Base-by-base conservation (phyloP, 2,888 invertebrate species). In the Orchesellides sinensis region DNA sequence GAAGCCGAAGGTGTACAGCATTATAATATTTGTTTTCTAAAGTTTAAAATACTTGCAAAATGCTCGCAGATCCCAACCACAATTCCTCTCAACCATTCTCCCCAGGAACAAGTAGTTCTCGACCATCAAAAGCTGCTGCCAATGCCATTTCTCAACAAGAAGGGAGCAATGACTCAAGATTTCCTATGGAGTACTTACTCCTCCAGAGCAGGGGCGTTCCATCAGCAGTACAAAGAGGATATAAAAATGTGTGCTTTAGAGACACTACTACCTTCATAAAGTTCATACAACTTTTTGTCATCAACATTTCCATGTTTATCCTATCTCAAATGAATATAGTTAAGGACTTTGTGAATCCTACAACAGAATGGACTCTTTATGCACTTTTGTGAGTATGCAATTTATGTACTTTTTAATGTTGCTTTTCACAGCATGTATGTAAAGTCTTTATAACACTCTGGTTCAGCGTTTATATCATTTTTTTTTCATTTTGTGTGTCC, bases 251-350 rank as follows among this genome's bases (percentile, higher is more conserved):
- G 2, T 5, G 2, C 40, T 47, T 47, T 10, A n/a, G n/a, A 4
- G 19, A n/a, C 27, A 0, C 17, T 8, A 6, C 40, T 14, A 70
- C 63, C 3, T n/a, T 52, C 12, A 32, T 63, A 12, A 47, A 61
- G 23, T 40, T 74, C 19, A n/a, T 49, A n/a, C 73, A 74, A 49
- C 12, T 74, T 14, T 0, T 49, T n/a, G 14, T 35, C 14, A 63
- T 74, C 5, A 63, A 63, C n/a, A 6, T 63, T 32, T 40, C 35
- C n/a, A 63, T 63, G 32, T 8, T 29, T 0, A n/a, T 29, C 1
- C 29, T 74, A 14, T 23, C 61, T 12, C 29, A 23, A 35, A 19
- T 23, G 10, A 6, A 1, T 0, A 14, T 40, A 14, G 61, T 63
- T 49, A 27, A 19, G 8, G 56, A 21, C 2, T 47, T 12, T 56